Evolutionary conservation across 2,888 invertebrate species (phyloP).

Genomic region (Diaphora mendica): DNA sequence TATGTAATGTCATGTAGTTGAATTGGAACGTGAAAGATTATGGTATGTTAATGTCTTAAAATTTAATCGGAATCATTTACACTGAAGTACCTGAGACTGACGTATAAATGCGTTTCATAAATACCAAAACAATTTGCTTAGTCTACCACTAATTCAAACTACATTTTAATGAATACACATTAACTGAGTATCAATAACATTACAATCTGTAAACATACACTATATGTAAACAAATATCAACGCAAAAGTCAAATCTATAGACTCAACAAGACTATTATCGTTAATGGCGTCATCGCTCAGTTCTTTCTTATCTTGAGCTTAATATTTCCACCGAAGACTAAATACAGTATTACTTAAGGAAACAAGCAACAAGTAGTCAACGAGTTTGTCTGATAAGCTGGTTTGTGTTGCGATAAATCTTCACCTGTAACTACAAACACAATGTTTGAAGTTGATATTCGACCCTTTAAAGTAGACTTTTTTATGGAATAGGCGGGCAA

Average conservation of each 20-base stretch:
- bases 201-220: background rate
- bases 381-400: slow-evolving; percentile 53
- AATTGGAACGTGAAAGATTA: background rate
- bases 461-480: background rate
- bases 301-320: slow-evolving; percentile 6
- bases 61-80: background rate
- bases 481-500: too few species aligned
- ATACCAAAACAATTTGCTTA: background rate
- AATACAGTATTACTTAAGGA: slow-evolving; percentile 17
- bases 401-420: slow-evolving; percentile 37
- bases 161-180: background rate
- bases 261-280: slow-evolving; percentile 1
- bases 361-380: slow-evolving; percentile 56
- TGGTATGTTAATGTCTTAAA: background rate
- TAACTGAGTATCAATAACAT: background rate
- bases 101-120: background rate
- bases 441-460: slow-evolving; percentile 4
- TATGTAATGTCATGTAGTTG: too few species aligned
- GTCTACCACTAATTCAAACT: background rate
- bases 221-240: background rate
- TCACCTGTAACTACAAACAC: slow-evolving; percentile 26
- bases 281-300: slow-evolving; percentile 1
- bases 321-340: slow-evolving; percentile 15
- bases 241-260: background rate
- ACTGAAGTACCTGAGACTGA: slow-evolving; percentile 1